Base-by-base conservation (phyloP, 2,888 invertebrate species). In the Celastrina argiolus region DNA sequence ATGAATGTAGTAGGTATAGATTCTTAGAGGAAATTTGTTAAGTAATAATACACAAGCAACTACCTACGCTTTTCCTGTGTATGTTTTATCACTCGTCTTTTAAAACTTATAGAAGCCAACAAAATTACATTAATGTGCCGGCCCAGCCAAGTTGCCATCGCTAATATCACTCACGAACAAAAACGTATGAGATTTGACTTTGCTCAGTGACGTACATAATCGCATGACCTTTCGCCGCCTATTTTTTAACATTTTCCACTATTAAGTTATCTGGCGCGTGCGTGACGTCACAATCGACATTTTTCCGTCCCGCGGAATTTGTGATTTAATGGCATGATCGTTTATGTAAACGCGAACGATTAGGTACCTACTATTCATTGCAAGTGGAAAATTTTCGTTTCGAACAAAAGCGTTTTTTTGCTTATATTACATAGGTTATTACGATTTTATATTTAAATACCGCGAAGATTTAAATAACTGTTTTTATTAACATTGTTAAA, bases 231-330 rank as follows among this genome's bases (percentile, higher is more conserved):
- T 31, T 31, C 31, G 31, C 31, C 31, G 31, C 31, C 31, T 31
- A 45, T 45, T 45, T 45, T 45, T 31, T 22, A n/a, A 26, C 31
- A 26, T 56, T 56, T 16, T 16, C 61, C 39, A 66, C 56, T 67
- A 42, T 45, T 51, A 51, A 26, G 16, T 31, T 12, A 64, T 34
- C 14, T 51, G 64, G 36, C 51, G 45, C 39, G 18, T 28, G 34
- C 36, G 45, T 63, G 66, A 58, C 69, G 77, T 78, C 77, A 75
- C 75, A 80, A 81, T 82, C 78, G 77, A 71, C 74, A 85, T 81
- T 84, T 84, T 87, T 87, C 85, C 84, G 74, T 74, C 73, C 69
- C 56, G 31, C 58, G 58, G 58, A 58, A 58, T 58, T 28, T 31
- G 58, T 28, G 16, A 31, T 58, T 58, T 31, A 58, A 31, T 56